Conservation (phyloP, 2,888 invertebrate genomes). For the Sicus ferrugineus region DNA sequence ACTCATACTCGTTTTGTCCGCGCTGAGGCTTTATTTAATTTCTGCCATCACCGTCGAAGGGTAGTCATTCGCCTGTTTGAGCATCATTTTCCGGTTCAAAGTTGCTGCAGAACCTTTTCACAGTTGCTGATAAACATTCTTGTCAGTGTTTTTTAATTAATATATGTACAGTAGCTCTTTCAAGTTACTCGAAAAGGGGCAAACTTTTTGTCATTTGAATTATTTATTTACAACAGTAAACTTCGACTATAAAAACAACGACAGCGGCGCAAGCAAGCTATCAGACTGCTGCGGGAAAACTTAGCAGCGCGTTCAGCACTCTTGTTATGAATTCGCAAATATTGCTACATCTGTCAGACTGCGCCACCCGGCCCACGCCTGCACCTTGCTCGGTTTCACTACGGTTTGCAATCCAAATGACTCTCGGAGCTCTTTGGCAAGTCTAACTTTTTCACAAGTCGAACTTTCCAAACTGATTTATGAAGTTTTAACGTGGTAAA, state of each 20-base stretch:
- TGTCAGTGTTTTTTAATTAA: background rate
- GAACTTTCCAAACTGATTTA: slow-evolving; percentile 36
- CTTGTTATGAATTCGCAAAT: slow-evolving; percentile 28
- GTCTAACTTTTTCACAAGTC: slow-evolving; percentile 37
- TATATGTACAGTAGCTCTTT: background rate
- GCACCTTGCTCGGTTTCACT: slow-evolving; percentile 9
- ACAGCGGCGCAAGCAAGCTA: slow-evolving; percentile 7
- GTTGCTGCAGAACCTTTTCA: background rate
- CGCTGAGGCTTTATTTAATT: slow-evolving; percentile 34
- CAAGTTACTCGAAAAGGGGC: background rate
- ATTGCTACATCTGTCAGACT: background rate
- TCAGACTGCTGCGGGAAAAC: slow-evolving; percentile 18
- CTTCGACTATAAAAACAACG: background rate
- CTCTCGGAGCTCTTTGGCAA: slow-evolving; percentile 31
- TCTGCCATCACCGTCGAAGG: slow-evolving; percentile 16
- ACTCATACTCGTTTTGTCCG: slow-evolving; percentile 30
- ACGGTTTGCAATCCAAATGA: slow-evolving; percentile 30
- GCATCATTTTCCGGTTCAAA: background rate
- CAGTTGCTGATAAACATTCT: too few relatives aligned
- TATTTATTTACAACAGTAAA: slow-evolving; percentile 19
- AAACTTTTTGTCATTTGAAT: slow-evolving; percentile 18
- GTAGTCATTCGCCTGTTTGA: background rate
- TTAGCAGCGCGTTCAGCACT: slow-evolving; percentile 10
- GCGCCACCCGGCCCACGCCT: background rate
- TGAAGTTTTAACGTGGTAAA: slow-evolving; percentile 32